Percentiles rank a stretch among this genome's conserved stretches.
Evolutionary conservation across 2,888 invertebrate genomes (phyloP).

Genomic region (Drosophila setosimentum): DNA sequence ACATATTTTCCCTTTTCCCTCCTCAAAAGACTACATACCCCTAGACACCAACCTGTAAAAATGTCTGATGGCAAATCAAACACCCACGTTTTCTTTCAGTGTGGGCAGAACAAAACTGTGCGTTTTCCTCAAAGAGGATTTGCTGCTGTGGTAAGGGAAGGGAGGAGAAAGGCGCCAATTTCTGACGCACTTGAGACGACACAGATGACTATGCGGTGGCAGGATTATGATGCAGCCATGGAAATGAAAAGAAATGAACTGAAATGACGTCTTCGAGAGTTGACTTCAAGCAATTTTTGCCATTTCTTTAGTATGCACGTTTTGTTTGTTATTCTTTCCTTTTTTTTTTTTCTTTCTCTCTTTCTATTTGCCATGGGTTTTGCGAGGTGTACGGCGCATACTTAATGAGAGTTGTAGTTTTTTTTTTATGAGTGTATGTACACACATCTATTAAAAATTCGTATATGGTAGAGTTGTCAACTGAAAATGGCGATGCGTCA

Average conservation of each 20-base stretch:
- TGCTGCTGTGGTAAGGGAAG: neutral
- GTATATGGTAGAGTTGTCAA: conserved; percentile 37
- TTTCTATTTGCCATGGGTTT: neutral
- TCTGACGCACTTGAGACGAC: conserved; percentile 54
- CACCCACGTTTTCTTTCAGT: conserved; percentile 1
- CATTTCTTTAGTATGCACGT: conserved; percentile 22
- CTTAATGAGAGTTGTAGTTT: conserved; percentile 5
- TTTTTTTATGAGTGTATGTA: neutral
- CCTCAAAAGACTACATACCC: neutral
- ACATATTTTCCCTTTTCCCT: neutral
- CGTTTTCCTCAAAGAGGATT: conserved; percentile 6
- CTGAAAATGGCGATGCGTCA: conserved; percentile 50
- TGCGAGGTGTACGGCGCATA: neutral
- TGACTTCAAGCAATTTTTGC: conserved; percentile 27
- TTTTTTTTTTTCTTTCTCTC: neutral
- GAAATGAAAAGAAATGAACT: neutral
- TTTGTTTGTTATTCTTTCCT: neutral
- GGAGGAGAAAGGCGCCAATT: conserved; percentile 14
- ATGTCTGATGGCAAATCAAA: neutral
- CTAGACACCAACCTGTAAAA: neutral
- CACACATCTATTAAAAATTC: neutral
- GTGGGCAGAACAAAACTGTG: conserved; percentile 7
- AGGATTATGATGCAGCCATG: conserved; percentile 5
- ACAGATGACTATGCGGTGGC: conserved; percentile 19
- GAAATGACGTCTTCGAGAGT: conserved; percentile 22